Evolutionary conservation across 2,888 invertebrate genomes (phyloP).

Genomic region (Anaspis maculata): DNA sequence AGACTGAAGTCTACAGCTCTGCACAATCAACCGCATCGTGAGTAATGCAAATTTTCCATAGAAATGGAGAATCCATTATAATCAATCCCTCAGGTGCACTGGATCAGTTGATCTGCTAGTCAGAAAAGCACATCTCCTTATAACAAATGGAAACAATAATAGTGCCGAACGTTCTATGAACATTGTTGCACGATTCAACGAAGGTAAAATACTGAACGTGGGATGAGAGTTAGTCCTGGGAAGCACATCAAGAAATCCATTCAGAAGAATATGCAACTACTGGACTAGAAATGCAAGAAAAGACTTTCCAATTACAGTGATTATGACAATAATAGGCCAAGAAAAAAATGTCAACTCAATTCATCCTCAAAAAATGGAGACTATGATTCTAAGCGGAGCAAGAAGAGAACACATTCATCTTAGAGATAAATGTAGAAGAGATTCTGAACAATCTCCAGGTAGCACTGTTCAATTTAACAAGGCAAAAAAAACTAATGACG

Average conservation of each 20-base stretch:
- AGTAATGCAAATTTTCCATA: not conserved
- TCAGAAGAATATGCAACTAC: slow-evolving; percentile 3
- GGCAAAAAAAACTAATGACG: no score
- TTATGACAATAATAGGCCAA: not conserved
- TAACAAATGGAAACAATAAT: slow-evolving; percentile 17
- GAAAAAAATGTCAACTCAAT: not conserved
- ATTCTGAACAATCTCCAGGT: no score
- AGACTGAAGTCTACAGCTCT: not conserved
- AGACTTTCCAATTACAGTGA: not conserved
- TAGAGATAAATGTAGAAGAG: no score
- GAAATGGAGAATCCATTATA: not conserved
- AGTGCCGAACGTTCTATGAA: slow-evolving; percentile 13
- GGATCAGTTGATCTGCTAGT: slow-evolving; percentile 8
- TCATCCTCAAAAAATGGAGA: not conserved
- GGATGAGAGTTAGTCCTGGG: slow-evolving; percentile 7
- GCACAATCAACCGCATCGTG: not conserved
- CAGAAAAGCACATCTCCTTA: slow-evolving; percentile 11
- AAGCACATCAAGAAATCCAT: slow-evolving; percentile 6
- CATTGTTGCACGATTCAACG: slow-evolving; percentile 15
- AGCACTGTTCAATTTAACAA: no score
- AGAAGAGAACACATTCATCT: not conserved
- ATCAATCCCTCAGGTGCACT: slow-evolving; percentile 8
- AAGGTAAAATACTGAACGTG: slow-evolving; percentile 13
- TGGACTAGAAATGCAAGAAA: not conserved
- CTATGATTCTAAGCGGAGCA: slow-evolving; percentile 7